Evolutionary conservation across 1,140 invertebrate species (phyloP), one percentile per base, ranked within the genome.

Genomic region (Temnothorax curvispinosus): DNA sequence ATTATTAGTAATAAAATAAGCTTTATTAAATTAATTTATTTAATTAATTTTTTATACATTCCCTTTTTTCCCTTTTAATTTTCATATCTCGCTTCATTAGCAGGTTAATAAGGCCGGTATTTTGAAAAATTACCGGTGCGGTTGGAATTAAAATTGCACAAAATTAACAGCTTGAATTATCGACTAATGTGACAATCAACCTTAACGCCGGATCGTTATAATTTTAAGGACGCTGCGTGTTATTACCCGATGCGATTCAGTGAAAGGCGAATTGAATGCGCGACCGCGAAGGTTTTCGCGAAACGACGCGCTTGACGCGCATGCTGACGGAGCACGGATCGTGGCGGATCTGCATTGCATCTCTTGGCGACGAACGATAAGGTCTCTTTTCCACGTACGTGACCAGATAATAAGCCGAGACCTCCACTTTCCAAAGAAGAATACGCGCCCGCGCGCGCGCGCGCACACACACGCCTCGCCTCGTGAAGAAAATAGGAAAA

Each of bases 351-450:
- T 64, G 71, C 78, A 75, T 58, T 64, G 71, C 78, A 75, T 58
- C 74, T 58, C 74, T 78, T 54, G 67, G 58, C 67, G 81, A n/a
- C 44, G 21, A 1, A 56, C 9, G 89, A 91, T 88, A 90, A 88
- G 89, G 47, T 41, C 47, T 74, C 64, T 60, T 88, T 90, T 88
- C 88, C 80, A 62, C 50, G 89, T 86, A 87, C 89, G 86, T 86
- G 71, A 54, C 65, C 87, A 82, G 77, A 91, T 90, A 91, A 90
- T 86, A 52, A 52, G 52, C 60, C 35, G 74, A 77, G 67, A 41
- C 80, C 65, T 74, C 72, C 88, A 92, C 91, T 92, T 92, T 92
- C 91, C 91, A 88, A 90, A 89, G 91, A 89, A 85, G 78, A 77
- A 88, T 76, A 85, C 87, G 85, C 32, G 76, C 78, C 50, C 47